These are phyloP conservation scores for Heliornis fulica DNA, from an alignment of 2,113 vertebrate genomes.

Conservation along the genomic window DNA sequence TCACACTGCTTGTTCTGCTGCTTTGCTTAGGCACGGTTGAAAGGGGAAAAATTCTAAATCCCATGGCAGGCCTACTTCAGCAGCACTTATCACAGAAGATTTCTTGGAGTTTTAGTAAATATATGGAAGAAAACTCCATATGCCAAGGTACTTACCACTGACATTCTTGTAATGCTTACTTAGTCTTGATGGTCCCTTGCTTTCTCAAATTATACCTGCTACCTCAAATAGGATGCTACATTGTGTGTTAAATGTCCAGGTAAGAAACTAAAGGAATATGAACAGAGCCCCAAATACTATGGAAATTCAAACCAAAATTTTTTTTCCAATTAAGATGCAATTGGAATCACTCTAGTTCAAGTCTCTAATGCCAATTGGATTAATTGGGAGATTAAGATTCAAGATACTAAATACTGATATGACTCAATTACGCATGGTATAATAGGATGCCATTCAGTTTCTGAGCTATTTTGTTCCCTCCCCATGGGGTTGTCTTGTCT, in stretches of 20 bases:
- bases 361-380: neutral
- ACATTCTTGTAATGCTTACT: neutral
- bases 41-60: neutral
- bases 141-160: neutral
- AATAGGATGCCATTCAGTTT: conserved; percentile 9
- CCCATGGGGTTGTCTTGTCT: conserved; percentile 44
- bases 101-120: neutral
- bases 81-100: neutral
- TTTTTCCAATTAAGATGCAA: neutral
- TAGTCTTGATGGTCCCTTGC: neutral
- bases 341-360: neutral
- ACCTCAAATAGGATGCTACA: neutral
- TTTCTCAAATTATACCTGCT: neutral
- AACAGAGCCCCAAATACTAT: neutral
- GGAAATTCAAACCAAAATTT: neutral
- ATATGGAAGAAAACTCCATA: neutral
- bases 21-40: neutral
- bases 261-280: neutral
- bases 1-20: neutral
- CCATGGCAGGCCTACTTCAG: neutral
- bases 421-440: neutral
- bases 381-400: conserved; percentile 17
- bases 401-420: conserved; percentile 30
- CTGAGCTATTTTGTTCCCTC: conserved; percentile 39
- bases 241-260: neutral